Evolutionary conservation across 2,797 vertebrate genomes (phyloP).

Genomic region (Catharus ustulatus): DNA sequence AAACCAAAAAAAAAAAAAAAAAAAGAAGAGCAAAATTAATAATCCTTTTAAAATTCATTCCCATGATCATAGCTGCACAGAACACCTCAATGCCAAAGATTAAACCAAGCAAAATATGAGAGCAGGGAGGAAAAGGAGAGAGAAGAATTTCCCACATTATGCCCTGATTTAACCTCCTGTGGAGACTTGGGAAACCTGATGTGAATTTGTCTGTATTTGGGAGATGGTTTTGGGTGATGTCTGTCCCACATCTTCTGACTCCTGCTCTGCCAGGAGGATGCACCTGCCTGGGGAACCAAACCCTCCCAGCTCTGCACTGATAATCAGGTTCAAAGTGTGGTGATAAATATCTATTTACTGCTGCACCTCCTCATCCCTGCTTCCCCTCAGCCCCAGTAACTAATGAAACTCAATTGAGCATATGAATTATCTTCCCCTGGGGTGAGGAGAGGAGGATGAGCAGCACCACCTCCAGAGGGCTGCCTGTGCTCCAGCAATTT

Average conservation of each 20-base stretch:
- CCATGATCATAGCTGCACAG: conserved; percentile 20
- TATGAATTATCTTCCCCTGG: conserved; percentile 38
- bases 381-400: neutral
- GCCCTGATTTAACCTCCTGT: neutral
- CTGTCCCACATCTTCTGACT: neutral
- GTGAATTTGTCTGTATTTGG: neutral
- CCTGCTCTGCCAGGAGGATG: neutral
- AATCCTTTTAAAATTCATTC: conserved; percentile 73
- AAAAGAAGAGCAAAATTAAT: conserved; percentile 48
- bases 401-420: conserved; percentile 6
- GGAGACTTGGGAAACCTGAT: neutral
- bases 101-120: neutral
- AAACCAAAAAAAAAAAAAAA: conserved; percentile 31
- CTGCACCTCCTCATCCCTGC: neutral
- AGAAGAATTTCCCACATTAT: neutral
- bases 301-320: neutral
- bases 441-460: neutral
- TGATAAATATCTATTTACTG: conserved; percentile 3
- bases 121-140: neutral
- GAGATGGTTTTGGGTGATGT: neutral
- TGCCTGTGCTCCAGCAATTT: neutral
- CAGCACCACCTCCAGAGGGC: neutral
- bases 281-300: neutral
- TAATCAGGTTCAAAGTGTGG: neutral
- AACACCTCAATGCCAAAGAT: conserved; percentile 6